Base-by-base conservation (phyloP, 2,797 vertebrate species). In the Thunnus albacares region DNA sequence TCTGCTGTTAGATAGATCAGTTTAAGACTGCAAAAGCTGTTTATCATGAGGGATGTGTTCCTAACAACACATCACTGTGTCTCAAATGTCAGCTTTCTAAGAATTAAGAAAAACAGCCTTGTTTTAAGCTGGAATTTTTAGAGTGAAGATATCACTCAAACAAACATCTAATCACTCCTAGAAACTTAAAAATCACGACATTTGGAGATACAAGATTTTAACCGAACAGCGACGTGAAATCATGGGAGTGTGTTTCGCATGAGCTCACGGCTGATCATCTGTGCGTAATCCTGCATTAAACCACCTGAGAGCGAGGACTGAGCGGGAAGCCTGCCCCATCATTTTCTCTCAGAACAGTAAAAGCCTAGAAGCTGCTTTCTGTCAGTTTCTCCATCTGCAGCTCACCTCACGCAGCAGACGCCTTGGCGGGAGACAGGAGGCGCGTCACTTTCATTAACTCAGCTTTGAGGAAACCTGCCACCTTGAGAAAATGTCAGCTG, bases 401-500 rank as follows among this genome's bases (percentile, higher is more conserved):
- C 3, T 3, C 33, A 20, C 57, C 68, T 73, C 65, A 5, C 61
- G 14, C 76, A 68, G 71, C 63, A 30, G 66, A 61, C 2, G 33
- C 68, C 77, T 52, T 35, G n/a, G 78, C 63, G 20, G 72, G 70
- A 71, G 56, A 66, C 3, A 33, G 0, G 15, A 68, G 77, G 52
- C 33, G 18, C 66, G 68, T 86, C 78, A 62, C 81, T 61, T 90
- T 77, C 81, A 78, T 85, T 74, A 82, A 65, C 55, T 70, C 65
- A 28, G 82, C 73, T 12, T 71, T 4, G 55, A 71, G 45, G 75
- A 88, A 86, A 81, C 73, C 83, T 56, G 79, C 86, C 84, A 70
- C 80, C 84, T 82, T 80, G 68, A 86, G 80, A 87, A 61, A 70
- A 81, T 75, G 64, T 86, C 83, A 72, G 72, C 60, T 17, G 49